These are phyloP conservation scores for Eremobia ochroleuca DNA, from an alignment of 2,888 invertebrate species.

Conservation along the genomic window DNA sequence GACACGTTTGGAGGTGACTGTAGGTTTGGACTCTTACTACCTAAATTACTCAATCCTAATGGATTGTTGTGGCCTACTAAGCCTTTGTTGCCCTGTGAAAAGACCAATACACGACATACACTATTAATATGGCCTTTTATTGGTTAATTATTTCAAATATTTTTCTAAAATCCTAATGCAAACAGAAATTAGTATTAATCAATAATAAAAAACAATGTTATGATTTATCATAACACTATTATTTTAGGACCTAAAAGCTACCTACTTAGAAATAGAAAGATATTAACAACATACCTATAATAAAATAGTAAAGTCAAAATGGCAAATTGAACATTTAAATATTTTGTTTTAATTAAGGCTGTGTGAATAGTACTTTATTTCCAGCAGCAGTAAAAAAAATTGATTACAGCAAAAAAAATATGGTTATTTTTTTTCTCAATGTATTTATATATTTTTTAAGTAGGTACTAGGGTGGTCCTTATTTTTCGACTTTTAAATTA, in stretches of 20 bases:
- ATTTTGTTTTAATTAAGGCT: background rate
- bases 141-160: background rate
- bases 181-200: background rate
- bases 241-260: background rate
- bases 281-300: background rate
- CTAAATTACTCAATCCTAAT: slow-evolving; percentile 94
- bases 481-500: too few relatives aligned
- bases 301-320: background rate
- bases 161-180: background rate
- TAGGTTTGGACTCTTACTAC: slow-evolving; percentile 95
- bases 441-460: background rate
- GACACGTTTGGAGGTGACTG: slow-evolving; percentile 96
- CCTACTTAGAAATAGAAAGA: background rate
- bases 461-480: too few relatives aligned
- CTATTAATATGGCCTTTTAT: slow-evolving; percentile 76
- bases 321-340: background rate
- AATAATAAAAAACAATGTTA: background rate
- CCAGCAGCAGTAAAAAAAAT: background rate
- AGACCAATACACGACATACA: slow-evolving; percentile 86
- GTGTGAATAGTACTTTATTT: background rate
- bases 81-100: slow-evolving; percentile 93
- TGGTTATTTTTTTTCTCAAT: slow-evolving; percentile 11
- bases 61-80: slow-evolving; percentile 94
- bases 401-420: slow-evolving; percentile 2
- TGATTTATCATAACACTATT: too few relatives aligned